Base-by-base conservation (phyloP, 2,113 vertebrate genomes). In the Corythoichthys haematopterus region DNA sequence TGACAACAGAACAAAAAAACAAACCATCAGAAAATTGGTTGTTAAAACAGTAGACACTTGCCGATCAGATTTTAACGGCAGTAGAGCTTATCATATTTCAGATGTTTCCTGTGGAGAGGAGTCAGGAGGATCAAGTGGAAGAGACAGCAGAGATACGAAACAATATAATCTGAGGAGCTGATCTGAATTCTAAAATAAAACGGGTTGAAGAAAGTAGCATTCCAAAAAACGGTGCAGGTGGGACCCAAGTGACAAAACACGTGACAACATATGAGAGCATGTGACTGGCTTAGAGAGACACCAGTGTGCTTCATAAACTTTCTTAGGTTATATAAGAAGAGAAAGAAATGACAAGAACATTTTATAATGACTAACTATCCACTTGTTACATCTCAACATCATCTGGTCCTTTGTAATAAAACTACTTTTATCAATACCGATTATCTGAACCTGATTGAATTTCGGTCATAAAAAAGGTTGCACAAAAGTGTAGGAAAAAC, bases 301-400 rank as follows among this genome's bases (percentile, higher is more conserved):
- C 2, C 28, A 35, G 8, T 10, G n/a, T 16, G n/a, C 20, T 9
- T 16, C 46, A 33, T 56, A 56, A 11, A 4, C 20, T 20, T 35
- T 56, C 55, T 51, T 58, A 71, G 69, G 84, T 84, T 72, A 66
- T 79, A 84, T 85, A 85, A 77, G 52, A 70, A 72, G 68, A 65
- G 68, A 45, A 77, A 50, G 6, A 37, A 81, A 76, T 74, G 79
- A 69, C 53, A 75, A 76, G 74, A 62, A 69, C 36, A 58, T 63
- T 71, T 76, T 36, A 70, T 71, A 66, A 70, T 14, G 1, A 28
- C 28, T 56, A 67, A 74, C 11, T 4, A 52, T 47, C 37, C 65
- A 38, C 14, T n/a, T 63, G 40, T 56, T 43, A 35, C n/a, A 55
- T 14, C 11, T 63, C 20, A 15, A 13, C 20, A 33, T 46, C 20